phyloP scores from a whole-genome alignment of 1,140 invertebrate genomes.

The Lepeophtheirus salmonis region DNA sequence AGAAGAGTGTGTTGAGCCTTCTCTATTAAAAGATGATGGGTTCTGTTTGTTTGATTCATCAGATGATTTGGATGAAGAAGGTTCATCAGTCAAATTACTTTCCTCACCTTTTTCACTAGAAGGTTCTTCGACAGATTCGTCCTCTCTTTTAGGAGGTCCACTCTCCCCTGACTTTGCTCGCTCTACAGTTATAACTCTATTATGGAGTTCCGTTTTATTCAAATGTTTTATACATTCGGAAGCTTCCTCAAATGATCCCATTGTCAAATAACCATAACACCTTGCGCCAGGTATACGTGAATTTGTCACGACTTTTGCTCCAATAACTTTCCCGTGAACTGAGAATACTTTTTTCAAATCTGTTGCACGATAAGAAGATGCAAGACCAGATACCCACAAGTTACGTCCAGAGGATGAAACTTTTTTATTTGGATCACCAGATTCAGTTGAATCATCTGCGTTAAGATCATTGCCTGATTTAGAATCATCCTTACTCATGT shows the following conservation, averaged over 20 bases:
- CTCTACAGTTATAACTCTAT: neutral
- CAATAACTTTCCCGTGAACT: slow-evolving; percentile 74
- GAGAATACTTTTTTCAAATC: slow-evolving; percentile 78
- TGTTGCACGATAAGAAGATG: slow-evolving; percentile 65
- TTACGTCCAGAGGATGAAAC: slow-evolving; percentile 31
- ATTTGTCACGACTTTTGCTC: slow-evolving; percentile 86
- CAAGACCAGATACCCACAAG: slow-evolving; percentile 79
- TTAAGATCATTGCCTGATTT: too few species aligned
- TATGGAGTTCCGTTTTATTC: neutral
- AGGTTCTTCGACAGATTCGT: neutral
- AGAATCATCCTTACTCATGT: too few species aligned
- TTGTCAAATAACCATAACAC: slow-evolving; percentile 86
- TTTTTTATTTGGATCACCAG: too few species aligned
- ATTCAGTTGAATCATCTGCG: too few species aligned
- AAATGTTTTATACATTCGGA: neutral
- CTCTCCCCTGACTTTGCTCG: neutral
- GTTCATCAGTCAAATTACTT: too few species aligned
- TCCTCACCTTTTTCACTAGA: neutral
- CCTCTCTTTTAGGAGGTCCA: neutral
- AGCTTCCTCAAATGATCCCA: slow-evolving; percentile 69
- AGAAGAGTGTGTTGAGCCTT: too few species aligned
- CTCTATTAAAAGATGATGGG: too few species aligned
- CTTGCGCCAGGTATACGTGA: slow-evolving; percentile 67
- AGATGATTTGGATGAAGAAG: too few species aligned
- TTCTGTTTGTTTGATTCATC: too few species aligned